Base-by-base conservation (phyloP, 2,113 vertebrate genomes). In the Cariama cristata region DNA sequence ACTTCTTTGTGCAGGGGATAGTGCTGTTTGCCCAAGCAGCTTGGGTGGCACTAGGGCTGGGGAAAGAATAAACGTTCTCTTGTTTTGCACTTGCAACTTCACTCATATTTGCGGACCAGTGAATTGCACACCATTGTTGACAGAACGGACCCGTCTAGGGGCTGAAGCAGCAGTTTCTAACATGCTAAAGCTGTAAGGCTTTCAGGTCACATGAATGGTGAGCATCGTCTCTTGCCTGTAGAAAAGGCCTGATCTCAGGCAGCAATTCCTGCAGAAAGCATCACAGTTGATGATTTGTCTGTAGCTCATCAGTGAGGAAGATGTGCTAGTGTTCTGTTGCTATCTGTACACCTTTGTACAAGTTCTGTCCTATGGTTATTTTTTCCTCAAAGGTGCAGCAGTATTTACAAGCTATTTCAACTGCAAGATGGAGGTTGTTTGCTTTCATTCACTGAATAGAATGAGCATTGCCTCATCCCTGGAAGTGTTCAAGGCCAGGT, bases 151-250 rank as follows among this genome's bases (percentile, higher is more conserved):
- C 6, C 5, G 5, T 63, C 11, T 35, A 30, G 27, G 35, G 6
- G 6, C 4, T 68, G 52, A 47, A 47, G 62, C 33, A 59, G 30
- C 0, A 0, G 26, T 27, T 16, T 42, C 16, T 12, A 12, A 33
- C 8, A 8, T 32, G 14, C 13, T 53, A 2, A 28, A 72, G 13
- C 32, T 63, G 38, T 14, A 67, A 71, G 32, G 12, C 6, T 67
- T 56, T 50, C 18, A 7, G 5, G 47, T 59, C 28, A 14, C 0
- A 0, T 32, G 20, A n/a, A 28, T 13, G n/a, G 38, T 26, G 14
- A 56, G 32, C 84, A 27, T 63, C 5, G 1, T 50, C 38, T 47
- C 40, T n/a, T 19, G 4, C 10, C 19, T 42, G 24, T 28, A 58
- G 62, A 45, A 86, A 2, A 64, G 35, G 8, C 4, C 30, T 27